Conservation (phyloP, 2,797 vertebrate genomes). For the Fundulus diaphanus region DNA sequence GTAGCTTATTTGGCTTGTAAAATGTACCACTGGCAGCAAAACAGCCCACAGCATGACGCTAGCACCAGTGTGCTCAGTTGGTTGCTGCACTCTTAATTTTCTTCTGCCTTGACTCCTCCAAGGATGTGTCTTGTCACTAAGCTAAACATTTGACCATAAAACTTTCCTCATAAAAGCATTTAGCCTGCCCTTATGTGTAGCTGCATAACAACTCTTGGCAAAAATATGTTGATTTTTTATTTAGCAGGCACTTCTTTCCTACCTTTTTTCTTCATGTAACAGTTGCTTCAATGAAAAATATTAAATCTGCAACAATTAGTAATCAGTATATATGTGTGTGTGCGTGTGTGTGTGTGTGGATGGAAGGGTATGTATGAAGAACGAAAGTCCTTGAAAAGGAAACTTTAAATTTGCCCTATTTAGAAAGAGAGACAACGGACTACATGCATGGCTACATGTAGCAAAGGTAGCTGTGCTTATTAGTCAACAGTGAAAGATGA, state of each 20-base stretch:
- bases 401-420: slow-evolving; percentile 60
- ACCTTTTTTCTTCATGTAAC: neutral
- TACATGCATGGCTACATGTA: slow-evolving; percentile 41
- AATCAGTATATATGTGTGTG: slow-evolving; percentile 26
- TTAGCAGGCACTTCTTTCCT: no score
- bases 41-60: neutral
- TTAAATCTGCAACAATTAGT: slow-evolving; percentile 65
- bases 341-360: neutral
- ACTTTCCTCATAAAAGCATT: neutral
- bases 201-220: neutral
- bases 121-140: neutral
- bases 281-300: slow-evolving; percentile 20
- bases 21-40: neutral
- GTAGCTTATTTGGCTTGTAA: neutral
- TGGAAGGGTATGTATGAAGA: neutral
- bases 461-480: slow-evolving; percentile 77
- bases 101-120: no score
- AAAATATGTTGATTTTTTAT: neutral
- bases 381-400: slow-evolving; percentile 72
- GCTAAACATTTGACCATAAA: neutral
- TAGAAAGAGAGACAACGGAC: slow-evolving; percentile 58
- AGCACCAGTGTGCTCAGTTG: neutral
- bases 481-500: slow-evolving; percentile 12
- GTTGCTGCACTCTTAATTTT: no score
- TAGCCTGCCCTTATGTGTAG: neutral